Percentiles rank a stretch among this genome's conserved stretches.
phyloP scores from a whole-genome alignment of 2,888 invertebrate genomes.

The Notocelia uddmanniana region DNA sequence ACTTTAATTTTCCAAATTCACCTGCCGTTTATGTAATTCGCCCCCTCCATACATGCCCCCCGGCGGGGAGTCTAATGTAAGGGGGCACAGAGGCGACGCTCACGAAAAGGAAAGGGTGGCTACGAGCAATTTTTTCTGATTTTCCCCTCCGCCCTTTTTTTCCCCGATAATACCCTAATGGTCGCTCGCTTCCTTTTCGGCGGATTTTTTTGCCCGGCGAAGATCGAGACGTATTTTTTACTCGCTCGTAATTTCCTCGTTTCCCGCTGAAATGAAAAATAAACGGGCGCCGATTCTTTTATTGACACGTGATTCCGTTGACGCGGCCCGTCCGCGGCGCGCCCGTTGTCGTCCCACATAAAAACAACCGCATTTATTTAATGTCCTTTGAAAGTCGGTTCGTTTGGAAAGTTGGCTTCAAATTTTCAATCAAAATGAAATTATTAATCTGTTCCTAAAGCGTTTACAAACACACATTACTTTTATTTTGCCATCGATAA shows the following conservation, averaged over 20 bases:
- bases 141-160: constrained; percentile 74
- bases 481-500: constrained; percentile 79
- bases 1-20: constrained; percentile 85
- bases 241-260: constrained; percentile 79
- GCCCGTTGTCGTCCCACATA: background rate
- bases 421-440: constrained; percentile 14
- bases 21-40: constrained; percentile 82
- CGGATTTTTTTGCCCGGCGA: constrained; percentile 73
- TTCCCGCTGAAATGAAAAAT: constrained; percentile 78
- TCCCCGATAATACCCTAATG: constrained; percentile 86
- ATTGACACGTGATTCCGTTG: constrained; percentile 67
- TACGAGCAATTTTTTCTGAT: constrained; percentile 82
- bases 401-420: background rate
- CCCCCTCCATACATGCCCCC: constrained; percentile 72
- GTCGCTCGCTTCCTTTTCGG: constrained; percentile 84
- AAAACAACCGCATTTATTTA: background rate
- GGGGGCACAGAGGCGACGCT: constrained; percentile 73
- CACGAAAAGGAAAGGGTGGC: constrained; percentile 84
- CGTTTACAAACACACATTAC: constrained; percentile 53
- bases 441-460: constrained; percentile 11
- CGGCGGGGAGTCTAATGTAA: constrained; percentile 73
- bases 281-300: constrained; percentile 64
- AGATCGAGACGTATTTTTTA: constrained; percentile 84
- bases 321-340: constrained; percentile 46
- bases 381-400: background rate